Conservation (phyloP, 2,797 vertebrate genomes). For the Enteromius viviparus region DNA sequence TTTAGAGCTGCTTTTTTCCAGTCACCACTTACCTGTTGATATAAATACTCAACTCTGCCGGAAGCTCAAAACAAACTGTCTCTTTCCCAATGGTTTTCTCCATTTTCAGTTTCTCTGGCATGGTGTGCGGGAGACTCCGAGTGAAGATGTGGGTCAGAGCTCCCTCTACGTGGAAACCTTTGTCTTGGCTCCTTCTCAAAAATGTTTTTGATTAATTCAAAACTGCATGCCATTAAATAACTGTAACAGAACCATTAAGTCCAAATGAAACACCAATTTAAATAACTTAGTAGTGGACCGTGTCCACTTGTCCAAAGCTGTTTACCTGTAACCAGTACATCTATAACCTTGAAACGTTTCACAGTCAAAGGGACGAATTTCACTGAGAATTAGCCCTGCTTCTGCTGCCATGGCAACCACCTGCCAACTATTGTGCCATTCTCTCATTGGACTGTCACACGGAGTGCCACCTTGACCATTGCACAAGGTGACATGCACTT, state of each 20-base stretch:
- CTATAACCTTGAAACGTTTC: slow-evolving; percentile 81
- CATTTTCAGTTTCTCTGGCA: slow-evolving; percentile 66
- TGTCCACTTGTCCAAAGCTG: not conserved
- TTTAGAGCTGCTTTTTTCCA: not conserved
- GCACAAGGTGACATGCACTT: slow-evolving; percentile 89
- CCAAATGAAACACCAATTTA: not conserved
- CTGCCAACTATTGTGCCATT: slow-evolving; percentile 99
- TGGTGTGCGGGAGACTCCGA: slow-evolving; percentile 73
- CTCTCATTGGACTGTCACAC: slow-evolving; percentile 85
- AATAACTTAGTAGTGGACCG: not conserved
- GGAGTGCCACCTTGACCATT: slow-evolving; percentile 96
- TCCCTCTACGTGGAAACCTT: slow-evolving; percentile 86
- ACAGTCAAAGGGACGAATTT: slow-evolving; percentile 79
- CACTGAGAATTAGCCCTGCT: slow-evolving; percentile 85
- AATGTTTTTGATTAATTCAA: not conserved
- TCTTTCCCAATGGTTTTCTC: slow-evolving; percentile 72
- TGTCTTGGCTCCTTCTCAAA: slow-evolving; percentile 89
- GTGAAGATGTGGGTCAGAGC: slow-evolving; percentile 90
- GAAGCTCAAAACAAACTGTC: slow-evolving; percentile 78
- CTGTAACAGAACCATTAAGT: not conserved
- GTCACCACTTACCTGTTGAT: slow-evolving; percentile 81
- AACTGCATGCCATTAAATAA: not conserved
- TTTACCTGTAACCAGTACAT: slow-evolving; percentile 95
- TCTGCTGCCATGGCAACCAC: slow-evolving; percentile 88
- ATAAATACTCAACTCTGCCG: slow-evolving; percentile 83